phyloP scores from a whole-genome alignment of 1,140 invertebrate genomes.

The Anadara kagoshimensis region DNA sequence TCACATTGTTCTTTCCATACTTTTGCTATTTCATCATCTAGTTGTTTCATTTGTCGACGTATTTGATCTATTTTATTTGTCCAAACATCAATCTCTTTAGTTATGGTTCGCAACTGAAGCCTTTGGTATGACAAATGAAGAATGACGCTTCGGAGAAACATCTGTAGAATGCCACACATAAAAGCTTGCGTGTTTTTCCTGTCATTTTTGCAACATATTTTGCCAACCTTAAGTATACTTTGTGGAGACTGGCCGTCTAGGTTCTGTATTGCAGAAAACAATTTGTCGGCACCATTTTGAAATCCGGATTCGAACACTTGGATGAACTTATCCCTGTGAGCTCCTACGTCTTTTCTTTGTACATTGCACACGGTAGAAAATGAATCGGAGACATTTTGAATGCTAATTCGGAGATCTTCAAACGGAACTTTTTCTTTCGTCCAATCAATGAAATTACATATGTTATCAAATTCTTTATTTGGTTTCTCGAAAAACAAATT shows the following conservation, averaged over 20 bases:
- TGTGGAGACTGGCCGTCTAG: neutral
- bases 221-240: neutral
- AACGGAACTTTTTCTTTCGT: neutral
- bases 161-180: neutral
- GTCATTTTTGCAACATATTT: neutral
- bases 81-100: neutral
- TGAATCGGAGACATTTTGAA: neutral
- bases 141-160: neutral
- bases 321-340: neutral
- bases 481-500: too few relatives aligned
- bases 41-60: neutral
- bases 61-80: neutral
- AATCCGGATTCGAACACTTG: neutral
- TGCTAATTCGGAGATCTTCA: neutral
- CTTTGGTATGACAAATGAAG: neutral
- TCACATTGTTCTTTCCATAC: neutral
- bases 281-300: neutral
- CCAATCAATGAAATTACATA: neutral
- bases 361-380: neutral
- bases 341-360: too few relatives aligned
- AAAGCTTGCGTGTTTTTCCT: neutral
- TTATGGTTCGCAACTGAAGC: neutral
- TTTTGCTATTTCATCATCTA: neutral
- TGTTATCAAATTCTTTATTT: too few relatives aligned
- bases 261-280: neutral